These are phyloP conservation scores for Schizopygopsis malacanthus DNA, from an alignment of 2,797 vertebrate species.

Conservation along the genomic window DNA sequence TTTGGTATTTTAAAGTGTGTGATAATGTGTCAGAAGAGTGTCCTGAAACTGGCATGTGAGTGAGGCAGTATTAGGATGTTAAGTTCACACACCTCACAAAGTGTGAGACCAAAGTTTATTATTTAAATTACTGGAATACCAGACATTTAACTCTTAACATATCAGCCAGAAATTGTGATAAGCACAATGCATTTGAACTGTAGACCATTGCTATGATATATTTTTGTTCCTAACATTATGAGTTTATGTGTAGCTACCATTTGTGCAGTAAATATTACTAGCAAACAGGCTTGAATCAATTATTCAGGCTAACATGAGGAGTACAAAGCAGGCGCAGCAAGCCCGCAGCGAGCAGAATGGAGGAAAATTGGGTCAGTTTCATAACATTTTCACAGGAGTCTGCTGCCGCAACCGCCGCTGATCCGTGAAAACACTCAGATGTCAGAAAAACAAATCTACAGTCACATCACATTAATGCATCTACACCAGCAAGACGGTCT, in stretches of 20 bases:
- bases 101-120: not conserved
- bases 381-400: not conserved
- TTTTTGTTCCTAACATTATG: not conserved
- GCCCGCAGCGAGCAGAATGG: not conserved
- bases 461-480: not conserved
- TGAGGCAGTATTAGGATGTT: not conserved
- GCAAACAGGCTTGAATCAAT: not conserved
- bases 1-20: not conserved
- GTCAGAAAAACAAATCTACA: not conserved
- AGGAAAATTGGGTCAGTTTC: not conserved
- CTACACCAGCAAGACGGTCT: not conserved
- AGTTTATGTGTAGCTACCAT: not conserved
- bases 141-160: not conserved
- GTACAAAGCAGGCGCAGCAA: not conserved
- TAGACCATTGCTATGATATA: not conserved
- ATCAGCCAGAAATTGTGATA: not conserved
- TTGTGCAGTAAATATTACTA: not conserved
- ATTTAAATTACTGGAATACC: not conserved
- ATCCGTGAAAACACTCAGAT: not conserved
- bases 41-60: not conserved
- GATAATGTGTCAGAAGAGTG: not conserved
- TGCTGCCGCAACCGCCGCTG: not conserved
- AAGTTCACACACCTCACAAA: not conserved
- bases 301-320: not conserved
- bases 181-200: not conserved